phyloP scores from a whole-genome alignment of 2,888 invertebrate genomes.

The Eremobia ochroleuca region DNA sequence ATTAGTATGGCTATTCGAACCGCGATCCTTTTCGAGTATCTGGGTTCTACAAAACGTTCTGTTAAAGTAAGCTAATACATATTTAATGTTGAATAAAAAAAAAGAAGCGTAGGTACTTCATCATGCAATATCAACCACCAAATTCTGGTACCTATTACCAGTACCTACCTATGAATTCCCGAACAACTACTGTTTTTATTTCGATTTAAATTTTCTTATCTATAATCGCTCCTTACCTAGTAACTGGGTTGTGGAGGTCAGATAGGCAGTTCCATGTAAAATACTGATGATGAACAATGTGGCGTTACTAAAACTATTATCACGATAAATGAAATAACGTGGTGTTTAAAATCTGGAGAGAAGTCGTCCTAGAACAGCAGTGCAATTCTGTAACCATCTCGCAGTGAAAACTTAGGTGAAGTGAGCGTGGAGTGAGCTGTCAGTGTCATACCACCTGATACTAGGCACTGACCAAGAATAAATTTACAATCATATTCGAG shows the following conservation, averaged over 20 bases:
- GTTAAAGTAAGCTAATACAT: too few relatives aligned
- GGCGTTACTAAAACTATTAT: not conserved
- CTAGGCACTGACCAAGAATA: too few relatives aligned
- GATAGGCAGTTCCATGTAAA: too few relatives aligned
- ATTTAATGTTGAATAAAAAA: not conserved
- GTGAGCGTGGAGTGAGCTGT: too few relatives aligned
- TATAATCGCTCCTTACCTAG: too few relatives aligned
- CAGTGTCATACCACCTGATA: too few relatives aligned
- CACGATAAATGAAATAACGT: not conserved
- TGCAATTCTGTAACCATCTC: too few relatives aligned
- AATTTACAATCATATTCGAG: too few relatives aligned
- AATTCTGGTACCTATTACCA: not conserved
- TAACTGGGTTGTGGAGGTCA: too few relatives aligned
- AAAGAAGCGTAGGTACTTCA: not conserved
- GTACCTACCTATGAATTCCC: not conserved
- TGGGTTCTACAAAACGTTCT: not conserved
- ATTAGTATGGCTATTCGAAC: not conserved
- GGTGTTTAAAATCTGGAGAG: not conserved
- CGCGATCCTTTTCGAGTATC: not conserved
- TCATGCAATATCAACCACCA: not conserved
- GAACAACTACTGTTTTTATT: not conserved
- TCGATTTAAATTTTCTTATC: too few relatives aligned
- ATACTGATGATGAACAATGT: too few relatives aligned
- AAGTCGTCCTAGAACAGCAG: rapidly evolving
- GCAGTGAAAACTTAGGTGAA: too few relatives aligned